These are phyloP conservation scores for Poicephalus meyeri DNA, from an alignment of 2,113 vertebrate species.

Conservation along the genomic window DNA sequence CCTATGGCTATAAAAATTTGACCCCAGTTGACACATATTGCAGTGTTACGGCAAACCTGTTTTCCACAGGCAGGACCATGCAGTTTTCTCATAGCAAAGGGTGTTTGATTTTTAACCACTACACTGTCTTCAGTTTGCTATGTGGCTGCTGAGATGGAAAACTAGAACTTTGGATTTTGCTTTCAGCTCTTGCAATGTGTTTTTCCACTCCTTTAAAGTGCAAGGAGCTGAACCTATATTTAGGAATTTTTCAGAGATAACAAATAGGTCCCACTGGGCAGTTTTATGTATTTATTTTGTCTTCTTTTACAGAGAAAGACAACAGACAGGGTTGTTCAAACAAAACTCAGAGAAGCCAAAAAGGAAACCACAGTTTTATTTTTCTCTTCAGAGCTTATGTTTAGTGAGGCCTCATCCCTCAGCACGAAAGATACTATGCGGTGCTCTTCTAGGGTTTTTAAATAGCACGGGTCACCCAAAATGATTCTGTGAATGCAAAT, in stretches of 20 bases:
- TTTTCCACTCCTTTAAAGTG: not conserved
- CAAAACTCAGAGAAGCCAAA: not conserved
- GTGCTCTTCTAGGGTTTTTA: not conserved
- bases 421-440: not conserved
- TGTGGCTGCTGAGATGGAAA: not conserved
- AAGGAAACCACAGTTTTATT: conserved; percentile 47
- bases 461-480: not conserved
- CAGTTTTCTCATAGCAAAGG: not conserved
- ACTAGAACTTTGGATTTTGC: not conserved
- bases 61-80: not conserved
- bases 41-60: not conserved
- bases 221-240: not conserved
- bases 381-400: not conserved
- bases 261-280: not conserved
- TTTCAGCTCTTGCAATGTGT: not conserved
- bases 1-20: not conserved
- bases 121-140: not conserved
- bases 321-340: not conserved
- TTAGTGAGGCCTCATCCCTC: not conserved
- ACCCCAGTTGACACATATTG: not conserved
- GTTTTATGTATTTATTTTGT: not conserved
- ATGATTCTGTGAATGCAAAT: not conserved
- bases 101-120: not conserved
- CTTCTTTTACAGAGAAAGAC: not conserved
- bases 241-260: not conserved